Base-by-base conservation (phyloP, 2,888 invertebrate species). In the Papilio protenor region DNA sequence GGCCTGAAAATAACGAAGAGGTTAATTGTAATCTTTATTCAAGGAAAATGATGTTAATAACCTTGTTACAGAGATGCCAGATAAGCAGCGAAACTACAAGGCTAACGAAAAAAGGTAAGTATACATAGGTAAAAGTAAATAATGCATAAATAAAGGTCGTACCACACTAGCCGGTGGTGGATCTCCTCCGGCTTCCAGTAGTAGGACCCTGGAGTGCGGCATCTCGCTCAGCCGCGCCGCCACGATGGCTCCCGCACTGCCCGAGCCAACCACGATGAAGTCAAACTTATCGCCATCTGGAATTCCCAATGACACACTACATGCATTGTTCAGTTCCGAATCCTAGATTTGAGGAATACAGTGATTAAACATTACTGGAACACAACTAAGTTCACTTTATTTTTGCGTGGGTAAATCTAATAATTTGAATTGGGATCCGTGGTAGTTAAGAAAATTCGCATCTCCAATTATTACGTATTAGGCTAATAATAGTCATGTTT, bases 151-250 rank as follows among this genome's bases (percentile, higher is more conserved):
- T 59, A 16, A 74, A 6, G 57, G 49, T 66, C 77, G 72, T 77
- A 88, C 88, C 85, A 87, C 86, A 73, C 88, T 87, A 6, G 84
- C 83, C 0, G 81, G 79, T 2, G 87, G 85, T 14, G 88, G 88
- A 69, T 87, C 83, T 0, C 88, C 88, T 1, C 88, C 88, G 1
- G 87, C 87, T 57, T 89, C 89, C 1, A 89, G 78, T 8, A 89
- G 82, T 45, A 89, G 81, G 6, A 88, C 84, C 1, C 78, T 83
- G 85, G 86, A 86, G 16, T 84, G 78, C 6, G 82, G 74, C 11
- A 85, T 79, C 77, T 88, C 89, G 73, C 86, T 86, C 10, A 89
- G 83, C 11, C 89, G 81, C 11, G 86, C 82, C 1, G 89, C 88
- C 0, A 87, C 83, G 18, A 86, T 82, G 0, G 87, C 86, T 5